Conservation (phyloP, 2,888 invertebrate genomes). For the Ennomos fuscantarius region DNA sequence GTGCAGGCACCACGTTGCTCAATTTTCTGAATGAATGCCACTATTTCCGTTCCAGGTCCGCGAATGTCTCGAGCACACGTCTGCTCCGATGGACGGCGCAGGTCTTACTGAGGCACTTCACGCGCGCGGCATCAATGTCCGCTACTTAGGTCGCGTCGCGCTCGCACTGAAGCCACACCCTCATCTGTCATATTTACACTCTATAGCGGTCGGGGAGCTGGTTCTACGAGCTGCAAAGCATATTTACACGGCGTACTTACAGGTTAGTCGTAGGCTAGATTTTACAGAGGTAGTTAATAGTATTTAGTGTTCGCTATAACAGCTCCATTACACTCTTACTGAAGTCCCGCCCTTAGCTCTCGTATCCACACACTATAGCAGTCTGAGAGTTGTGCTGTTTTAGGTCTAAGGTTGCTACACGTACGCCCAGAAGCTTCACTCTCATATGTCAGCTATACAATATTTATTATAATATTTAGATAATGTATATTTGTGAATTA, state of each 20-base stretch:
- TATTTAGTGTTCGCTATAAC: no score
- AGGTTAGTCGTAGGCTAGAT: constrained; percentile 75
- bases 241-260: constrained; percentile 95
- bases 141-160: constrained; percentile 97
- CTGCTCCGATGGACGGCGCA: constrained; percentile 97
- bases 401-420: no score
- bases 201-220: constrained; percentile 96
- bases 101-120: constrained; percentile 97
- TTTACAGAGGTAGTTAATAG: no score
- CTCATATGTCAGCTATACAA: no score
- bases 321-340: no score
- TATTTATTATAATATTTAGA: no score
- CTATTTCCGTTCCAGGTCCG: constrained; percentile 86
- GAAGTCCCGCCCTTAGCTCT: no score
- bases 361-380: no score
- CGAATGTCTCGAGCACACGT: constrained; percentile 95
- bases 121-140: constrained; percentile 97
- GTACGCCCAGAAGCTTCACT: no score
- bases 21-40: neutral
- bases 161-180: constrained; percentile 91
- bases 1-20: no score
- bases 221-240: constrained; percentile 96
- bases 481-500: no score
- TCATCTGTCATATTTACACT: constrained; percentile 93
- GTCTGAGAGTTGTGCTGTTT: no score